A percentile compares a stretch with the other conserved stretches of the same genome.
These are phyloP conservation scores for Catostomus latipinnis DNA, from an alignment of 2,797 vertebrate genomes.

Conservation along the genomic window DNA sequence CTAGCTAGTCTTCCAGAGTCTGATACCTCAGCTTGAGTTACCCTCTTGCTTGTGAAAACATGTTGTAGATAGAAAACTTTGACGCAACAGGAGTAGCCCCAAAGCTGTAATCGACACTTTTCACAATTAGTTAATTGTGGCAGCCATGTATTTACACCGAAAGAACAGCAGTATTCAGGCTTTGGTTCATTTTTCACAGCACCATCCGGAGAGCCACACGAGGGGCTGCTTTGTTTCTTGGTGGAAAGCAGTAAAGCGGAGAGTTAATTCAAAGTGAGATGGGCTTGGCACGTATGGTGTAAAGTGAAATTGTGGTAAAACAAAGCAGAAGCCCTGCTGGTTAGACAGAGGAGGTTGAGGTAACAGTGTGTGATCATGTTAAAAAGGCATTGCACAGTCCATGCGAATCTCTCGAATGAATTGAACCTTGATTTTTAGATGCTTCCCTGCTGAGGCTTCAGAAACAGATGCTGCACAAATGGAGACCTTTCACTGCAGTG, in stretches of 20 bases:
- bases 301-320: conserved; percentile 47
- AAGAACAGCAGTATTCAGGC: background rate
- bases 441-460: conserved; percentile 42
- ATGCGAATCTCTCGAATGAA: conserved; percentile 11
- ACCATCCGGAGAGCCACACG: conserved; percentile 20
- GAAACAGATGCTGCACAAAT: conserved; percentile 40
- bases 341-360: conserved; percentile 11
- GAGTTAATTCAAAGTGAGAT: background rate
- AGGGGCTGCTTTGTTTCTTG: conserved; percentile 48
- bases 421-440: conserved; percentile 50
- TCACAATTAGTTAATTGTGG: too few species aligned
- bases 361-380: conserved; percentile 52
- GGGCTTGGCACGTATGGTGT: conserved; percentile 29
- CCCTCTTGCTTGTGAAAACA: too few species aligned
- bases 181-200: conserved; percentile 18
- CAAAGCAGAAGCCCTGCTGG: conserved; percentile 14
- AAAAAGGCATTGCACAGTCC: conserved; percentile 49
- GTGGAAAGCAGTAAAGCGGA: conserved; percentile 39
- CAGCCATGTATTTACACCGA: conserved; percentile 11
- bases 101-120: background rate
- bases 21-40: too few species aligned
- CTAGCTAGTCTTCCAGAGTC: too few species aligned
- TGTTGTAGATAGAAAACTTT: conserved; percentile 18
- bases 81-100: background rate
- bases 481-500: conserved; percentile 25